These are phyloP conservation scores for Chanos chanos DNA, from an alignment of 2,797 vertebrate species.

Conservation along the genomic window DNA sequence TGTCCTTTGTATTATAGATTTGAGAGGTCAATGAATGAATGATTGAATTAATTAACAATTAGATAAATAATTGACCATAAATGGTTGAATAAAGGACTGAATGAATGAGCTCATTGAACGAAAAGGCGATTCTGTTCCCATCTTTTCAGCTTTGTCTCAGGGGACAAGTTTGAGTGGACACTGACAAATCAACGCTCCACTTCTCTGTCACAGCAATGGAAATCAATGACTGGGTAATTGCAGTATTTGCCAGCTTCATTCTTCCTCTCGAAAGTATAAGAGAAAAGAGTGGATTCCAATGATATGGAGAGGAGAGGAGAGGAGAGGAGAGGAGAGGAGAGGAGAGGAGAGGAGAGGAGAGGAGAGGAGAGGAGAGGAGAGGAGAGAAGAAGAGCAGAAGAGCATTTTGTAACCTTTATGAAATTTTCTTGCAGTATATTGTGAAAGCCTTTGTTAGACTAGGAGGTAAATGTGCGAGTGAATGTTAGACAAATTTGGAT, in stretches of 20 bases:
- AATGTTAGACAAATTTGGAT: too few relatives aligned
- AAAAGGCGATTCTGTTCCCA: background rate
- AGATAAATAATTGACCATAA: background rate
- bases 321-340: background rate
- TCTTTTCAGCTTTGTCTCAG: conserved; percentile 49
- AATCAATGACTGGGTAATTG: conserved; percentile 75
- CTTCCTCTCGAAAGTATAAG: conserved; percentile 60
- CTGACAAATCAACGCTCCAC: conserved; percentile 70
- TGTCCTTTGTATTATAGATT: too few relatives aligned
- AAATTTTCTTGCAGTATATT: too few relatives aligned
- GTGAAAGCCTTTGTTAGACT: too few relatives aligned
- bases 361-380: background rate
- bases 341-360: background rate
- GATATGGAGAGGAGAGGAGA: conserved; percentile 22
- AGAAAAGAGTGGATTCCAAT: conserved; percentile 54
- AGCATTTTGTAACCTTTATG: background rate
- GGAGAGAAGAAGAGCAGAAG: background rate
- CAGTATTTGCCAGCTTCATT: conserved; percentile 56
- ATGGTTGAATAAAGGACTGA: conserved; percentile 2
- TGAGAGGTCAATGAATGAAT: too few relatives aligned
- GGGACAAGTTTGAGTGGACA: conserved; percentile 60
- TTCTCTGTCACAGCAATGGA: conserved; percentile 68
- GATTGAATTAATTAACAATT: too few relatives aligned
- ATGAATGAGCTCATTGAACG: background rate
- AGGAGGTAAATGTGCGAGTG: too few relatives aligned